Evolutionary conservation across 2,888 invertebrate species (phyloP), one percentile per base, ranked within the genome.

Genomic region (Hirtodrosophila duncani): DNA sequence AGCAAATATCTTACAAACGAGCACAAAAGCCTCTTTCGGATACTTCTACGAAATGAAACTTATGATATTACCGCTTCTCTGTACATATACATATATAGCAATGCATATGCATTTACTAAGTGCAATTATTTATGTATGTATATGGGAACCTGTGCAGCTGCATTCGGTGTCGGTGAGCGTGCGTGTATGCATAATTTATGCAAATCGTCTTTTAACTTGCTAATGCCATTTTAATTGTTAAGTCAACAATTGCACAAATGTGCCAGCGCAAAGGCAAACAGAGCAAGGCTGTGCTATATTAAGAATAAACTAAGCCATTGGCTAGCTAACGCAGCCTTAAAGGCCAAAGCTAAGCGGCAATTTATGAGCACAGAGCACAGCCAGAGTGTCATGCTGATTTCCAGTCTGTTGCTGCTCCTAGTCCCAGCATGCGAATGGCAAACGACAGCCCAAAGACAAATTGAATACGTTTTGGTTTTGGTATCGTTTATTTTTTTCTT

Each of bases 221-320:
- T 49, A 75, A 66, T 65, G 51, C 58, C 61, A 31, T 66, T 70
- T 70, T 74, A 65, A 77, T 77, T 74, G 61, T 42, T 69, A 37
- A 29, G 57, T 51, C 53, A 55, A 43, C 37, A 18, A 26, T 11
- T 11, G n/a, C n/a, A n/a, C n/a, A n/a, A n/a, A n/a, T n/a, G n/a
- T 17, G 27, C 1, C n/a, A 49, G 21, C 6, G 21, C 36, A 36
- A 23, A 13, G 8, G 13, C 8, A 17, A 50, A 52, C 27, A 41
- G 10, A 18, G 10, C 36, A 11, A 21, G 41, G 21, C 14, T 29
- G 7, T n/a, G 20, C 11, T 13, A 43, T 24, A 29, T 11, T 20
- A 20, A 33, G 31, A 31, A 18, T 20, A 18, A 39, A 13, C 14
- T 23, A 37, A 20, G 18, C 29, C 18, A 10, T n/a, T n/a, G n/a